Conservation (phyloP, 1,140 invertebrate species). For the Papilio aristodemus region DNA sequence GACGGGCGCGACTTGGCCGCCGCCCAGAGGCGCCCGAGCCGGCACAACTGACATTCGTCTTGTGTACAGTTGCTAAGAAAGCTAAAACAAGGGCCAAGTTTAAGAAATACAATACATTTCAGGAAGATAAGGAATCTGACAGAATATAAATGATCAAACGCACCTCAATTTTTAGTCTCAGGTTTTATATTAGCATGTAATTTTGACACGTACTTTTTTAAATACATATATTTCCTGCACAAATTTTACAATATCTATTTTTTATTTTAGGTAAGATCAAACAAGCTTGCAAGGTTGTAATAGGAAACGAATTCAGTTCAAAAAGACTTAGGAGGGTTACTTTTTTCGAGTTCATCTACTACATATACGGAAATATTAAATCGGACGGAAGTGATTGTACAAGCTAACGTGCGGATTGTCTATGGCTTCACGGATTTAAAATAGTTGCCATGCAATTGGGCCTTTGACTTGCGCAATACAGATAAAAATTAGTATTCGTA, state of each 20-base stretch:
- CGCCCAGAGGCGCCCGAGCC: constrained; percentile 61
- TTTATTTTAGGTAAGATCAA: no score
- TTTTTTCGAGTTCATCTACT: constrained; percentile 23
- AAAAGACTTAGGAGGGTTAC: background rate
- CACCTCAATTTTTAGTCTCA: background rate
- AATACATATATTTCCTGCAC: no score
- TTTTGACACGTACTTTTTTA: no score
- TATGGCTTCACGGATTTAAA: constrained; percentile 22
- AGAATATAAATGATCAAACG: background rate
- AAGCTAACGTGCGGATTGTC: constrained; percentile 8
- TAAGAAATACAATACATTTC: constrained; percentile 15
- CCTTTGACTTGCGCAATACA: constrained; percentile 23
- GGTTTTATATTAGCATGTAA: background rate
- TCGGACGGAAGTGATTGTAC: constrained; percentile 32
- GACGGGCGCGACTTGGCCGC: constrained; percentile 66
- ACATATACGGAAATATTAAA: constrained; percentile 28
- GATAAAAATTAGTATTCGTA: constrained; percentile 9
- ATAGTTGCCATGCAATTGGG: background rate
- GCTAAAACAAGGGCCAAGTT: constrained; percentile 32
- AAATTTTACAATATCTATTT: no score
- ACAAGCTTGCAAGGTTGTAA: background rate
- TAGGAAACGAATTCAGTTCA: background rate
- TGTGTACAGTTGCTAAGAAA: constrained; percentile 17
- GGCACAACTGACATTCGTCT: constrained; percentile 51
- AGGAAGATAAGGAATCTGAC: background rate